Conservation (phyloP, 2,113 vertebrate genomes). For the Pteropus alecto region DNA sequence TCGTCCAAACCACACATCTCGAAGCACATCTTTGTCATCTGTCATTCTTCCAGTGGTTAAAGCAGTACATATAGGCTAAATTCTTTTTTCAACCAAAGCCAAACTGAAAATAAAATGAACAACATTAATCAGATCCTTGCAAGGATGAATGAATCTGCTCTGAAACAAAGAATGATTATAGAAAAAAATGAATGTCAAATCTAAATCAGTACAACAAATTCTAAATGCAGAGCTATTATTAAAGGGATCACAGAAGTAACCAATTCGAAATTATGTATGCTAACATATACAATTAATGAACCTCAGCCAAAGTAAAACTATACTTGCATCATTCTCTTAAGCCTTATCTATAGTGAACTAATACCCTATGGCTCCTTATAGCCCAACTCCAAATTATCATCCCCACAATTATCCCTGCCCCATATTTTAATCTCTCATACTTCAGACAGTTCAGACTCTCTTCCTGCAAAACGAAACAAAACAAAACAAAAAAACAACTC, state of each 20-base stretch:
- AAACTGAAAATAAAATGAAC: constrained; percentile 70
- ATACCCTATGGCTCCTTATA: not conserved
- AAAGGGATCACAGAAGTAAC: not conserved
- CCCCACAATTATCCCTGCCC: not conserved
- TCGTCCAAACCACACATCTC: constrained; percentile 98
- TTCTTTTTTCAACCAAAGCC: constrained; percentile 73
- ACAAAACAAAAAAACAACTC: not conserved
- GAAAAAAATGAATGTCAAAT: constrained; percentile 16
- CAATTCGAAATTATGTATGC: not conserved
- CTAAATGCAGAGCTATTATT: not conserved
- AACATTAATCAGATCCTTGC: not conserved
- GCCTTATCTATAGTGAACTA: not conserved
- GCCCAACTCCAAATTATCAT: not conserved
- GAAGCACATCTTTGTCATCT: constrained; percentile 99
- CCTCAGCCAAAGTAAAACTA: constrained; percentile 19
- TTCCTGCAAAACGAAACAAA: not conserved
- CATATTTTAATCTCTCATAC: not conserved
- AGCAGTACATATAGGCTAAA: constrained; percentile 89
- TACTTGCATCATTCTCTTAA: not conserved
- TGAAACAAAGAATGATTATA: constrained; percentile 25
- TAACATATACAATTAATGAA: not conserved
- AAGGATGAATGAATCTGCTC: not conserved
- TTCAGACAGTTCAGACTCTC: not conserved
- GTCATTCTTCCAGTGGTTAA: constrained; percentile 91
- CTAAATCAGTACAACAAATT: not conserved